Conservation (phyloP, 2,113 vertebrate genomes). For the Callithrix jacchus region DNA sequence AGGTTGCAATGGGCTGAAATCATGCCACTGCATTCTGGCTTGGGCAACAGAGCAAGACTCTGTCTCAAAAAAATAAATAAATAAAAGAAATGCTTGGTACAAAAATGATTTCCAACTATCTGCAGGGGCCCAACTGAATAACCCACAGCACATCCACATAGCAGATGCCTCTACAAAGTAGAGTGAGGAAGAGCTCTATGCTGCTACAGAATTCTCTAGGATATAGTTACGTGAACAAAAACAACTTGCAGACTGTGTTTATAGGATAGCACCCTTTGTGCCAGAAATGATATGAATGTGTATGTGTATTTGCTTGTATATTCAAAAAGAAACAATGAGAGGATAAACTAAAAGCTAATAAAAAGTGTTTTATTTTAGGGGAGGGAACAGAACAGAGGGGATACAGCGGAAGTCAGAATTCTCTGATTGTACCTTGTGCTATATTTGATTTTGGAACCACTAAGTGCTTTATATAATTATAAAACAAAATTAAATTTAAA, state of each 20-base stretch:
- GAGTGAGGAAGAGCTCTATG: no score
- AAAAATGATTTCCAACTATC: background rate
- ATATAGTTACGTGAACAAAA: background rate
- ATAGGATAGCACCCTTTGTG: background rate
- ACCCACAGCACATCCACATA: accelerated
- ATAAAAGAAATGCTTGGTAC: background rate
- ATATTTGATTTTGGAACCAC: background rate
- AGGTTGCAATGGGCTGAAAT: no score
- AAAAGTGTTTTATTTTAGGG: no score
- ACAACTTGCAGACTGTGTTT: background rate
- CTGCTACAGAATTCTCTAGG: background rate
- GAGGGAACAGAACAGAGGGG: background rate
- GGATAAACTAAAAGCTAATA: background rate
- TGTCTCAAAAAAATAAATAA: no score
- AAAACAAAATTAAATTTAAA: constrained; percentile 21
- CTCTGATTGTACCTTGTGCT: background rate
- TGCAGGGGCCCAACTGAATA: accelerated
- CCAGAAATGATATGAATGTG: background rate
- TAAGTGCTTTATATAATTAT: background rate
- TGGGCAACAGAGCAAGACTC: no score
- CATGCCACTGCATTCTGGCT: no score
- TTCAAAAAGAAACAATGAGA: background rate
- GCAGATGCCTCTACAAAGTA: background rate
- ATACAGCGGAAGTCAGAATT: background rate
- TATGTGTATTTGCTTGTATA: background rate